Conservation (phyloP, 1,140 invertebrate genomes). For the Drosophila kikkawai region DNA sequence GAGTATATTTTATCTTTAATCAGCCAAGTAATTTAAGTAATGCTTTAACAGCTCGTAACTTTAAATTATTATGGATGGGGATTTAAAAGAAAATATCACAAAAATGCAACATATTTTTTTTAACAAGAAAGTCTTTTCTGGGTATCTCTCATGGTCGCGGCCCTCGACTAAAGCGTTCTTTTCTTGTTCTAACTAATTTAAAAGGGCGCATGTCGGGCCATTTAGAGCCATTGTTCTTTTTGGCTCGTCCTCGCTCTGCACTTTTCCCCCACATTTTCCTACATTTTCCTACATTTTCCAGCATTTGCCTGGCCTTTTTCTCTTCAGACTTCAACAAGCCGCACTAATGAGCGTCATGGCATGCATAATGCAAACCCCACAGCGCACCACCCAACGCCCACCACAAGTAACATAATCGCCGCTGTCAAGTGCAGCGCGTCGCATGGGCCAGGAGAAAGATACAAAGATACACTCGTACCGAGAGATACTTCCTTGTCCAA, state of each 20-base stretch:
- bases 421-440: slow-evolving; percentile 75
- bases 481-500: slow-evolving; percentile 75
- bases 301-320: slow-evolving; percentile 17
- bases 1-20: background rate
- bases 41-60: slow-evolving; percentile 10
- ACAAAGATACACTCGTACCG: slow-evolving; percentile 42
- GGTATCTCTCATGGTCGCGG: slow-evolving; percentile 1
- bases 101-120: background rate
- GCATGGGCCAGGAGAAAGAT: slow-evolving; percentile 61
- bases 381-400: slow-evolving; percentile 14
- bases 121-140: background rate
- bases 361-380: slow-evolving; percentile 71
- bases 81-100: background rate
- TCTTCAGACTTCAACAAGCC: slow-evolving; percentile 57
- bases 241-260: slow-evolving; percentile 54
- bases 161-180: slow-evolving; percentile 6
- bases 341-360: slow-evolving; percentile 77
- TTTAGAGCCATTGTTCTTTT: slow-evolving; percentile 78
- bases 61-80: background rate
- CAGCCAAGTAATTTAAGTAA: background rate
- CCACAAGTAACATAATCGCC: slow-evolving; percentile 75
- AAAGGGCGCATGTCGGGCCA: slow-evolving; percentile 41
- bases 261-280: slow-evolving; percentile 10
- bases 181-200: slow-evolving; percentile 63
- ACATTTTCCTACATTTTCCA: slow-evolving; percentile 18